A percentile compares a stretch with the other conserved stretches of the same genome.
Conservation (phyloP, 2,888 invertebrate genomes). For the Leptopilina myrica region DNA sequence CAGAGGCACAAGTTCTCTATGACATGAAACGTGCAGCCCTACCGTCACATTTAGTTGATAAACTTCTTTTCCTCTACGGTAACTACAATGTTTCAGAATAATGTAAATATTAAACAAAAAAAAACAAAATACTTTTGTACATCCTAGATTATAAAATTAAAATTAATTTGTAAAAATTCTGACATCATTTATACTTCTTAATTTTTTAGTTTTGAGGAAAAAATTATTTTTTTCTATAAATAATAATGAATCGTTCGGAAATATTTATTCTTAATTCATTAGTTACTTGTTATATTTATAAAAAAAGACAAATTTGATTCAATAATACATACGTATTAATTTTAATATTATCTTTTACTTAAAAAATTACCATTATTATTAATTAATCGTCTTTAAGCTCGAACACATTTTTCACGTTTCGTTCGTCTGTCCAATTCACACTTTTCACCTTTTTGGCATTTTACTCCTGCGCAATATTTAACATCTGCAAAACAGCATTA, state of each 20-base stretch:
- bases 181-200: too few species aligned
- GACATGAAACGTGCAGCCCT: slow-evolving; percentile 73
- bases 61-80: slow-evolving; percentile 74
- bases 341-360: background rate
- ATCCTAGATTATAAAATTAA: background rate
- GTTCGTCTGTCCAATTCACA: slow-evolving; percentile 83
- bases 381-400: slow-evolving; percentile 74
- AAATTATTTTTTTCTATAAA: too few species aligned
- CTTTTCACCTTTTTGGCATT: slow-evolving; percentile 83
- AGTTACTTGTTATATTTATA: too few species aligned
- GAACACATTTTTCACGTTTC: slow-evolving; percentile 83
- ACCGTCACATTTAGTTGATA: slow-evolving; percentile 74
- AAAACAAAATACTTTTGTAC: background rate
- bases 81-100: slow-evolving; percentile 62
- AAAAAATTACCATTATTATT: background rate
- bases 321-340: too few species aligned
- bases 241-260: background rate
- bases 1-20: slow-evolving; percentile 73
- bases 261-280: background rate
- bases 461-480: slow-evolving; percentile 83
- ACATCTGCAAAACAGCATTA: slow-evolving; percentile 71
- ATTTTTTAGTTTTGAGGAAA: too few species aligned
- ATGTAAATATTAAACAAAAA: background rate
- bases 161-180: background rate
- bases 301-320: too few species aligned